Base-by-base conservation (phyloP, 2,113 vertebrate genomes). In the Eulemur rufifrons region DNA sequence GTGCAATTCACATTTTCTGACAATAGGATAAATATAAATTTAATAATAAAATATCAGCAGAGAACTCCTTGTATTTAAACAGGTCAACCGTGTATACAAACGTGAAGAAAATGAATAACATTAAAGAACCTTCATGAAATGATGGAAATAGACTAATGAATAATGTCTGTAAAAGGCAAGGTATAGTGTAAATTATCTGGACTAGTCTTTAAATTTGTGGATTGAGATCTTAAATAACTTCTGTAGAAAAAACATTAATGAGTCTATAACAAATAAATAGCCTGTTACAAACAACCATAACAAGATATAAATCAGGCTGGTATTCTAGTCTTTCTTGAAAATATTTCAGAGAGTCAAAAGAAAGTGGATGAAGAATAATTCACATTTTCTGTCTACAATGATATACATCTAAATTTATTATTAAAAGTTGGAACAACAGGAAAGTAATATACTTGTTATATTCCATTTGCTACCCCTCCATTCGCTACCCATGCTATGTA, bases 1-100 rank as follows among this genome's bases (percentile, higher is more conserved):
- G 34, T 39, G 1, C 42, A 86, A 52, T 78, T 86, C n/a, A 82
- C 47, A 94, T 45, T 71, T 86, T 84, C 74, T 91, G 63, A 86
- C 42, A 39, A 61, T 4, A 39, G 20, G 21, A 83, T 86, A 93
- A 85, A 91, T 17, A 13, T 91, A 95, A 95, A 92, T 91, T 93
- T 77, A 77, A 95, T 68, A 86, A 78, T 39, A 64, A 68, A 78
- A 89, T 4, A 20, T 54, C n/a, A 45, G 29, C 27, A 89, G 47
- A 91, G 18, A 86, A 21, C 11, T 34, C 27, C 47, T 50, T 83
- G 47, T 8, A 71, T 78, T 78, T 82, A 87, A 86, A 2, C 50
- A 83, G 5, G 18, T 90, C 64, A 82, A 73, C n/a, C 82, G 14
- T 73, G 3, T 52, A 61, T 32, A 77, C 15, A 61, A 85, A 88